phyloP scores from a whole-genome alignment of 2,888 invertebrate genomes.

The Xylota segnis region DNA sequence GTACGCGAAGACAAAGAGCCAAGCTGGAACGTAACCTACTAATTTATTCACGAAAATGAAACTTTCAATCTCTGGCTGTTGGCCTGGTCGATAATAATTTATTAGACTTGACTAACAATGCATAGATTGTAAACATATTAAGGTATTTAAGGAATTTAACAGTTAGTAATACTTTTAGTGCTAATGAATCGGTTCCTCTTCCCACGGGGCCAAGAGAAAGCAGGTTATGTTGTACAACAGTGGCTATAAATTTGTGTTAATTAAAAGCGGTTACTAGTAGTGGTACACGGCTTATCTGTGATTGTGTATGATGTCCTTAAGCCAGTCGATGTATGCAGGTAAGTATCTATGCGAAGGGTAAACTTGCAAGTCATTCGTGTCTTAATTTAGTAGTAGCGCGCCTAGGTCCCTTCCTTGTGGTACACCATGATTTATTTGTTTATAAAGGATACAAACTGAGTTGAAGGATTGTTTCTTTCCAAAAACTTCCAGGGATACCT shows the following conservation, averaged over 20 bases:
- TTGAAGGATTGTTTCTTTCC: too few relatives aligned
- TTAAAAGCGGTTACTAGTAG: neutral
- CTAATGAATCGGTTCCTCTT: conserved; percentile 11
- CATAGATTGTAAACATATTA: conserved; percentile 12
- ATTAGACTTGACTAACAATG: conserved; percentile 15
- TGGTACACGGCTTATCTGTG: too few relatives aligned
- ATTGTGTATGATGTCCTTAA: too few relatives aligned
- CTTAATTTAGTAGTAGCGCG: too few relatives aligned
- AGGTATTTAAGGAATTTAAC: conserved; percentile 13
- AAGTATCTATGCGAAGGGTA: too few relatives aligned
- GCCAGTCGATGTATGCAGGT: too few relatives aligned
- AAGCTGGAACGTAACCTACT: neutral
- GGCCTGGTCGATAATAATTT: conserved; percentile 13
- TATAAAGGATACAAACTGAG: too few relatives aligned
- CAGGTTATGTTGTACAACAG: neutral
- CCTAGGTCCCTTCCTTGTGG: too few relatives aligned
- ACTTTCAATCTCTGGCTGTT: conserved; percentile 14
- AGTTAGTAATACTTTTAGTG: conserved; percentile 3
- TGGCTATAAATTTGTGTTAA: neutral
- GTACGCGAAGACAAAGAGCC: neutral
- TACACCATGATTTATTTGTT: too few relatives aligned
- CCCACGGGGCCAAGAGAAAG: conserved; percentile 2
- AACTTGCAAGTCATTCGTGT: too few relatives aligned
- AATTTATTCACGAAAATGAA: conserved; percentile 19
- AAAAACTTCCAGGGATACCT: too few relatives aligned